A percentile compares a stretch with the other conserved stretches of the same genome.
Evolutionary conservation across 2,113 vertebrate genomes (phyloP).

Genomic region (Larimichthys polyactis): DNA sequence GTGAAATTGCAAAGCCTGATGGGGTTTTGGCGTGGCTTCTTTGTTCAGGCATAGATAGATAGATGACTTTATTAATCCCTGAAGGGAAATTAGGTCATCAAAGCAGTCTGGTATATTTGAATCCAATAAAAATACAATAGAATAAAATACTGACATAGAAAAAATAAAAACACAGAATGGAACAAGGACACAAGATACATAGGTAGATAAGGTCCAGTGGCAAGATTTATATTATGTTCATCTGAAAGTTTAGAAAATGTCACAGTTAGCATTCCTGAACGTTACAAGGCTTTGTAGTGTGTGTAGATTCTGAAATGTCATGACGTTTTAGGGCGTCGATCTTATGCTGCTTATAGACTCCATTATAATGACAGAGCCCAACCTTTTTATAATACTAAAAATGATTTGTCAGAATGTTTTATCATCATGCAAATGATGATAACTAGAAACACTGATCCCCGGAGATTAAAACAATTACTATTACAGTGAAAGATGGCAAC

Average conservation of each 20-base stretch:
- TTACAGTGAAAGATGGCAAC: constrained; percentile 44
- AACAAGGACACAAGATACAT: no score
- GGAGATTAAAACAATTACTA: constrained; percentile 64
- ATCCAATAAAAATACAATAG: no score
- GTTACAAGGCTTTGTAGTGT: not conserved
- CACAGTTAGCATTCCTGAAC: constrained; percentile 34
- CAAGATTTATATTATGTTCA: not conserved
- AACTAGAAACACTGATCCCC: constrained; percentile 51
- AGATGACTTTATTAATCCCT: no score
- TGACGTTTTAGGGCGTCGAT: constrained; percentile 13
- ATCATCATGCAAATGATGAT: constrained; percentile 58
- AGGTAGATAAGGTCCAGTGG: no score
- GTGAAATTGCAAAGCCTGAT: no score
- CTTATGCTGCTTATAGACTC: constrained; percentile 4
- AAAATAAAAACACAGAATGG: no score
- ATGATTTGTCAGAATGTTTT: constrained; percentile 38
- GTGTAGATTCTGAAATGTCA: constrained; percentile 45
- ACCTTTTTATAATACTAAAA: constrained; percentile 55
- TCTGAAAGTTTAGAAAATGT: constrained; percentile 39
- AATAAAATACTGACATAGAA: no score
- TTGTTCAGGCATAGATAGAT: no score
- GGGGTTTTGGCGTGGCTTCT: no score
- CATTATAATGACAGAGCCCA: constrained; percentile 31
- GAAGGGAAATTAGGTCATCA: no score
- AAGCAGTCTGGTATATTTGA: no score